These are phyloP conservation scores for Varanus komodoensis DNA, from an alignment of 2,113 vertebrate species.

Conservation along the genomic window DNA sequence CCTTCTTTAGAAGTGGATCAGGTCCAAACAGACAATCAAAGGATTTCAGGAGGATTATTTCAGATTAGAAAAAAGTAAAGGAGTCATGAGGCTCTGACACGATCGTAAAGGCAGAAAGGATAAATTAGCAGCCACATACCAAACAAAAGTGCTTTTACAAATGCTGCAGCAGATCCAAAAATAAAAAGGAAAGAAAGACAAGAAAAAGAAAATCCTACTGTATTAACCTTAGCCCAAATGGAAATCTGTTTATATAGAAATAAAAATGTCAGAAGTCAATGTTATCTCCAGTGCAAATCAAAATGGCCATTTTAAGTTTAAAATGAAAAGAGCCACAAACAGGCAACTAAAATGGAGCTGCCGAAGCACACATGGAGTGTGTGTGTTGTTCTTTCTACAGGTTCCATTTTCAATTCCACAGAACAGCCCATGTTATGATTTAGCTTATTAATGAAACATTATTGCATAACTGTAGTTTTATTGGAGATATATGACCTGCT, in stretches of 20 bases:
- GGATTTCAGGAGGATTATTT: conserved; percentile 97
- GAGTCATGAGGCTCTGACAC: conserved; percentile 89
- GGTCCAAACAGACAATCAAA: conserved; percentile 98
- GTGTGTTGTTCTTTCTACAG: conserved; percentile 71
- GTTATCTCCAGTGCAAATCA: conserved; percentile 72
- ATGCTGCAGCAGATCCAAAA: conserved; percentile 61
- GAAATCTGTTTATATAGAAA: conserved; percentile 76
- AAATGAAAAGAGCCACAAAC: conserved; percentile 41
- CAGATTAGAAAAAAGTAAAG: conserved; percentile 90
- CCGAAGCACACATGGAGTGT: conserved; percentile 34
- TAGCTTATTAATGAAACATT: conserved; percentile 80
- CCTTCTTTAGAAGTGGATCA: conserved; percentile 92
- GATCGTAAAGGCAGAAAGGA: conserved; percentile 86
- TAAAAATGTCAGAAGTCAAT: conserved; percentile 73
- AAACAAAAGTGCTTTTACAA: conserved; percentile 74
- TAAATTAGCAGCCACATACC: conserved; percentile 89
- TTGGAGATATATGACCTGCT: conserved; percentile 79
- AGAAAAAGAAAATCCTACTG: conserved; percentile 62
- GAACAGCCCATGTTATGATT: conserved; percentile 75
- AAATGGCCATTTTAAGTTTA: conserved; percentile 71
- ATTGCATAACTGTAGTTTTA: conserved; percentile 82
- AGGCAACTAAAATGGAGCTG: background rate
- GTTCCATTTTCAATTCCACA: conserved; percentile 70
- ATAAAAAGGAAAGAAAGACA: conserved; percentile 53
- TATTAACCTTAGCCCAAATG: conserved; percentile 71